Base-by-base conservation (phyloP, 1,140 invertebrate species). In the Tetramorium parvispinum region DNA sequence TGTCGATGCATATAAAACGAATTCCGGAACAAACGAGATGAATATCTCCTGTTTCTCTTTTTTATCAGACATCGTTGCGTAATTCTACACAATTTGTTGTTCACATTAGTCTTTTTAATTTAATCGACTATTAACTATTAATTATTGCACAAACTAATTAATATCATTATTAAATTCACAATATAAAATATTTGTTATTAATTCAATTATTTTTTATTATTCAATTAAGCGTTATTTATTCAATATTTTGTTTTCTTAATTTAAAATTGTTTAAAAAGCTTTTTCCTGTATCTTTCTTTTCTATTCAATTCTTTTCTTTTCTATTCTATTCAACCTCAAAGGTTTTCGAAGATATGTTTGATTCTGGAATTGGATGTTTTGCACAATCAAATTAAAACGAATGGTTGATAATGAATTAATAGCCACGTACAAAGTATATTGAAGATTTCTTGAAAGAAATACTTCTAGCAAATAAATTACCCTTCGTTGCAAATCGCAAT, bases 391-490 rank as follows among this genome's bases (percentile, higher is more conserved):
- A 79, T 7, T 32, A 16, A 79, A 37, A 61, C 6, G 2, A 7
- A 63, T 18, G 8, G 24, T 10, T 46, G 21, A 63, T 68, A 53
- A 79, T 53, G 32, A 10, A 21, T 79, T 68, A 40, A 79, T 21
- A 3, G 8, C 37, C 4, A 24, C 24, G 49, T 2, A 53, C 43
- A 18, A 37, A 53, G 13, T 21, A 18, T 11, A 79, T 37, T 37
- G 27, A 49, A 66, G 63, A 53, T 81, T 81, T 81, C 46, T 68
- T 37, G 32, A 81, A 51, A 81, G 46, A 70, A 70, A 55, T 68
- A 81, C 7, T 55, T 55, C 13, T 53, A 81, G 32, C 49, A 16
- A 49, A 49, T 46, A 6, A 57, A 43, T 16, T 57, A n/a, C 40
- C 53, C 32, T 53, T 68, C 16, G 63, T 81, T 46, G 0, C 40